Conservation (phyloP, 2,797 vertebrate genomes). For the Gymnothorax reevesii region DNA sequence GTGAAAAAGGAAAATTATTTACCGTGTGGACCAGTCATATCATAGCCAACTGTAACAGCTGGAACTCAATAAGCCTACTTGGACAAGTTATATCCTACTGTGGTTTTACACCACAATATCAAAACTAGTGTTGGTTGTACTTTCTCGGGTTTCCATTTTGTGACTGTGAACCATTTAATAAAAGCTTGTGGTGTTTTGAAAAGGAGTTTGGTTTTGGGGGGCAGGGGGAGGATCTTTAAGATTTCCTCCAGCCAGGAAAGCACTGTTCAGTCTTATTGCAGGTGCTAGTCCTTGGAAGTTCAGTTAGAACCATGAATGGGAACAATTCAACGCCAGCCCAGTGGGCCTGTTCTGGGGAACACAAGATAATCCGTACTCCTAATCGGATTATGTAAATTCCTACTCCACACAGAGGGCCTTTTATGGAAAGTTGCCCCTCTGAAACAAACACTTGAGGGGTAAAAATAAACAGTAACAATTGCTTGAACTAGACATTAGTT, state of each 20-base stretch:
- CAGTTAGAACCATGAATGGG: slow-evolving; percentile 87
- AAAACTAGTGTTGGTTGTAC: background rate
- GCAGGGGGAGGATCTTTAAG: slow-evolving; percentile 31
- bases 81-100: background rate
- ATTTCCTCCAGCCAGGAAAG: slow-evolving; percentile 57
- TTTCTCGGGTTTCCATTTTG: slow-evolving; percentile 2
- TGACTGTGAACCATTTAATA: background rate
- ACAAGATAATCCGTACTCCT: slow-evolving; percentile 83
- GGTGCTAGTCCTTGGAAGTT: slow-evolving; percentile 85
- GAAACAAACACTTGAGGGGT: slow-evolving; percentile 82
- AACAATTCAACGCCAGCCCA: slow-evolving; percentile 87
- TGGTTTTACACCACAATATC: background rate
- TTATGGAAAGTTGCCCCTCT: slow-evolving; percentile 77
- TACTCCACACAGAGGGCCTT: slow-evolving; percentile 81
- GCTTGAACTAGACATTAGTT: slow-evolving; percentile 73
- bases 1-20: background rate
- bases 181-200: background rate
- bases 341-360: slow-evolving; percentile 82
- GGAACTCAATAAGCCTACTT: background rate
- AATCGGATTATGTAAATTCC: slow-evolving; percentile 99
- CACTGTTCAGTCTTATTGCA: slow-evolving; percentile 73
- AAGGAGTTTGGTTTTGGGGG: background rate
- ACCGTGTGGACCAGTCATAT: background rate
- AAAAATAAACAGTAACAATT: slow-evolving; percentile 73
- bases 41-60: background rate